A percentile compares a stretch with the other conserved stretches of the same genome.
Conservation (phyloP, 37 sponge, comb jelly and placozoan species). For the Diacarnus erythraeanus region DNA sequence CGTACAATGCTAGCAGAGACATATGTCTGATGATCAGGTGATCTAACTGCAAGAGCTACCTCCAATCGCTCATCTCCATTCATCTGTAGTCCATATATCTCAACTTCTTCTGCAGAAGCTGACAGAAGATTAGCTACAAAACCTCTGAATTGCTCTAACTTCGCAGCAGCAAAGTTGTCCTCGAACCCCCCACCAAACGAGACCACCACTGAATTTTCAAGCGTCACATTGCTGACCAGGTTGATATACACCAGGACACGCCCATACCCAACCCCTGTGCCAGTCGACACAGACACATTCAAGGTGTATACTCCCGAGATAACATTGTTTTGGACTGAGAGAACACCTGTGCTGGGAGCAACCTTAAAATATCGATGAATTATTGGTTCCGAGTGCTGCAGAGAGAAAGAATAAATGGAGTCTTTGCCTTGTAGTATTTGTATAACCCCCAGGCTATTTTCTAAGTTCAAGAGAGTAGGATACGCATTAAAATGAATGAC, state of each 20-base stretch:
- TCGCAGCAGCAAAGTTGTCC: background rate
- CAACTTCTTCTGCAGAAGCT: conserved; percentile 8
- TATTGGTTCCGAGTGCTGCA: background rate
- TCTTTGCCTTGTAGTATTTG: background rate
- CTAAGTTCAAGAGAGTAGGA: background rate
- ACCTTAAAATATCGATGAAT: conserved; percentile 12
- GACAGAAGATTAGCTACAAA: conserved; percentile 11
- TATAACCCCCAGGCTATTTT: background rate
- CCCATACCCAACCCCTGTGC: background rate
- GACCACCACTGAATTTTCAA: conserved; percentile 23
- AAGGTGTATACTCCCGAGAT: conserved; percentile 3
- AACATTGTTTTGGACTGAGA: conserved; percentile 3
- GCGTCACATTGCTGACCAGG: conserved; percentile 28
- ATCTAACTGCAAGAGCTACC: conserved; percentile 16
- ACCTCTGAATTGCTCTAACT: conserved; percentile 10
- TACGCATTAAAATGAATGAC: conserved; percentile 19
- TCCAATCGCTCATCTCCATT: background rate
- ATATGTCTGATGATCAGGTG: background rate
- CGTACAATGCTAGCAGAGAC: background rate
- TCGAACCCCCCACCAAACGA: background rate
- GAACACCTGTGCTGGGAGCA: background rate
- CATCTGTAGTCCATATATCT: conserved; percentile 15
- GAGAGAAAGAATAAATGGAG: conserved; percentile 16
- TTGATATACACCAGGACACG: conserved; percentile 13
- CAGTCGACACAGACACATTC: conserved; percentile 2